Conservation (phyloP, 2,797 vertebrate species). For the Poecilia velifera region DNA sequence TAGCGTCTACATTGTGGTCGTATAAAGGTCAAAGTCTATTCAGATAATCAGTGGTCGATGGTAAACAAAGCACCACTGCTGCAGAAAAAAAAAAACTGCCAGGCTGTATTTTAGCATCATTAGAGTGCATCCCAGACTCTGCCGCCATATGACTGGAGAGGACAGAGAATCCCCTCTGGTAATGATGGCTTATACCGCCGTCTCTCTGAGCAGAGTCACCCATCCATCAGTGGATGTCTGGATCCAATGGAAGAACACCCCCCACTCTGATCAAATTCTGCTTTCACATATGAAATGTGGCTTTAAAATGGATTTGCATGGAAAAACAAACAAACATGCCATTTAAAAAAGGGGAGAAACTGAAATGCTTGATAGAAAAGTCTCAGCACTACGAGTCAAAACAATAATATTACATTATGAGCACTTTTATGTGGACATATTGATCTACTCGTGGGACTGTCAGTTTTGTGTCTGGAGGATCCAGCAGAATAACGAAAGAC, state of each 20-base stretch:
- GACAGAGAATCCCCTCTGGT: conserved; percentile 75
- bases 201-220: conserved; percentile 58
- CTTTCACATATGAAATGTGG: conserved; percentile 28
- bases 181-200: conserved; percentile 61
- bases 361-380: conserved; percentile 18
- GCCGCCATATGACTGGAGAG: conserved; percentile 39
- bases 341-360: not conserved
- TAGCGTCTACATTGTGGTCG: conserved; percentile 1
- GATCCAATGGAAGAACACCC: conserved; percentile 23
- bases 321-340: not conserved
- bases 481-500: conserved; percentile 53
- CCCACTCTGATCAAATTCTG: conserved; percentile 23
- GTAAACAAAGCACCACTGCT: conserved; percentile 70
- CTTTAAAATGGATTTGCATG: conserved; percentile 16
- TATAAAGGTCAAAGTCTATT: conserved; percentile 29
- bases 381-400: conserved; percentile 24
- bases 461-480: conserved; percentile 48
- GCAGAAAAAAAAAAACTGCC: conserved; percentile 39
- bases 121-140: conserved; percentile 65
- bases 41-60: conserved; percentile 38
- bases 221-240: conserved; percentile 63
- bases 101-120: conserved; percentile 45
- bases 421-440: conserved; percentile 32
- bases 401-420: conserved; percentile 37
- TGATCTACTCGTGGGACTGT: conserved; percentile 41